Base-by-base conservation (phyloP, 2,797 vertebrate genomes). In the Pagetopsis macropterus region DNA sequence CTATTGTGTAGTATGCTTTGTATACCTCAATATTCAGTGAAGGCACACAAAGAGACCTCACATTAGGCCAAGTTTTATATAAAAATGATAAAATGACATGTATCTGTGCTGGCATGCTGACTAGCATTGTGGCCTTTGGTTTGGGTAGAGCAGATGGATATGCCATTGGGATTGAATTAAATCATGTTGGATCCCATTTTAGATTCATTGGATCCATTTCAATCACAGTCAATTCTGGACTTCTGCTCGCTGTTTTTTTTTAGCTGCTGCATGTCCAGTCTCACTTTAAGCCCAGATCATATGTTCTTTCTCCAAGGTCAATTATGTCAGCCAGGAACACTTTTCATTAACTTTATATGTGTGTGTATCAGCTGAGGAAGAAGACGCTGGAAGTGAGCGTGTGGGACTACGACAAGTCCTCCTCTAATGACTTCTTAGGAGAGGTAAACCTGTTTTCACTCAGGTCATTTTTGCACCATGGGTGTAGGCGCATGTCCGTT, bases 401-500 rank as follows among this genome's bases (percentile, higher is more conserved):
- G 81, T 99, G 98, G 98, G 98, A 99, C 93, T 99, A 99, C 57
- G 98, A 99, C 84, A 96, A 97, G 92, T 95, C 96, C 87, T 99
- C 97, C 48, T 98, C 98, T 1, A 99, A 99, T 82, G 98, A 99
- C 87, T 99, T 99, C 86, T 90, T 99, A 19, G 98, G 98, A 88
- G 98, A 99, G 95, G 98, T 99, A 92, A 96, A 93, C 43, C 1
- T 40, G 41, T 55, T 37, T 48, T 61, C 3, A 60, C 9, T 8
- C 21, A 12, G 10, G 48, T 60, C 9, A 31, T 1, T 33, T 10
- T 5, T n/a, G 14, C 13, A 37, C 19, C 1, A 0, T 40, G 49
- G 16, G 16, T 48, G 11, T 9, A n/a, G 58, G 19, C 49, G 16
- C 12, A 14, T 13, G 1, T 54, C 1, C 41, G 3, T 55, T 50